Percentiles rank a stretch among this genome's conserved stretches.
phyloP scores from a whole-genome alignment of 2,888 invertebrate species.

The Leucozona laternaria region DNA sequence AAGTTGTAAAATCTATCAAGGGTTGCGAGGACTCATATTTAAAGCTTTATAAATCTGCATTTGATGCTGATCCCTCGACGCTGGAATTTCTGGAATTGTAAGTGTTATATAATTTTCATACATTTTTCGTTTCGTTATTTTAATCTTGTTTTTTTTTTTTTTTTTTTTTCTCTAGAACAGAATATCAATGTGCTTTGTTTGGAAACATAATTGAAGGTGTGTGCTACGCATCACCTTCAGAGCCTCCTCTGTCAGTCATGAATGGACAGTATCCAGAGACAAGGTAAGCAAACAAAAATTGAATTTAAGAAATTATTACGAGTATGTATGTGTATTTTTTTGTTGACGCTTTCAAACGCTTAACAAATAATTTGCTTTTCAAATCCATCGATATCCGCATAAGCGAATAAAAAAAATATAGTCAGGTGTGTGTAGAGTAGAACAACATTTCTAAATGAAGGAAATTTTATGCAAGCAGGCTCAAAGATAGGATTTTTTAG shows the following conservation, averaged over 20 bases:
- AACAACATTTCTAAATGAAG: too few species aligned
- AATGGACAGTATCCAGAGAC: slow-evolving; percentile 83
- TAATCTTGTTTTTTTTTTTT: slow-evolving; percentile 6
- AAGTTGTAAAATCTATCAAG: slow-evolving; percentile 89
- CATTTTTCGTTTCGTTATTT: slow-evolving; percentile 74
- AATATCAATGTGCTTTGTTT: slow-evolving; percentile 82
- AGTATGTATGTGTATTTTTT: too few species aligned
- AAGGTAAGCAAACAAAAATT: slow-evolving; percentile 77
- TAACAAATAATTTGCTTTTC: too few species aligned
- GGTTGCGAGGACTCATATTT: slow-evolving; percentile 90
- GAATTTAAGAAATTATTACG: too few species aligned
- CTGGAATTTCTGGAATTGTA: slow-evolving; percentile 89
- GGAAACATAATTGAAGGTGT: slow-evolving; percentile 82
- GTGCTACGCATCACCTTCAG: slow-evolving; percentile 83
- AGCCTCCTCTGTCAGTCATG: slow-evolving; percentile 81
- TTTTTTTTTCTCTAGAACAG: slow-evolving; percentile 77
- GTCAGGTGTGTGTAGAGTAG: too few species aligned
- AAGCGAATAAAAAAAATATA: too few species aligned
- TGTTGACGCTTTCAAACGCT: too few species aligned
- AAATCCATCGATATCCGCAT: too few species aligned
- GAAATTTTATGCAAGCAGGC: too few species aligned
- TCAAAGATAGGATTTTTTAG: too few species aligned
- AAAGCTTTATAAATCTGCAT: slow-evolving; percentile 91
- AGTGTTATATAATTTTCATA: slow-evolving; percentile 62
- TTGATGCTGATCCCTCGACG: slow-evolving; percentile 93